These are phyloP conservation scores for Dicerorhinus sumatrensis DNA, from an alignment of 2,113 vertebrate species.

Conservation along the genomic window DNA sequence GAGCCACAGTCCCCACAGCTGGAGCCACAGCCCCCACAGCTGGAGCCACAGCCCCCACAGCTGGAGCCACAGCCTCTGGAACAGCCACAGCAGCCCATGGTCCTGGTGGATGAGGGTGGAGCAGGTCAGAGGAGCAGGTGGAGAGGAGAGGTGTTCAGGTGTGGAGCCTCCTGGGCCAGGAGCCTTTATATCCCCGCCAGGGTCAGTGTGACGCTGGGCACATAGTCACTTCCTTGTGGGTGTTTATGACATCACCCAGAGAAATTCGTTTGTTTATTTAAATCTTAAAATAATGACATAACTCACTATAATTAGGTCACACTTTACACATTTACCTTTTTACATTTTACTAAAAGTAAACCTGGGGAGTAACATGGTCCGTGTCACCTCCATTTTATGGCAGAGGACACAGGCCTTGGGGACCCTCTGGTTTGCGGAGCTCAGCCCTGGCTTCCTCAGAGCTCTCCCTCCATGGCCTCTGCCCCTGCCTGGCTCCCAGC, in stretches of 20 bases:
- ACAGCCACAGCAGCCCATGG: neutral
- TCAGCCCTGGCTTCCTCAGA: neutral
- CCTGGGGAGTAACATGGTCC: neutral
- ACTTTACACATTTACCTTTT: neutral
- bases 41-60: neutral
- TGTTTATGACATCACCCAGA: neutral
- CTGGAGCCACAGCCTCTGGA: neutral
- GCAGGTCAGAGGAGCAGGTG: neutral
- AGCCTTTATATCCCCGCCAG: neutral
- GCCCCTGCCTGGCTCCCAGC: neutral
- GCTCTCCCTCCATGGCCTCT: too few species aligned
- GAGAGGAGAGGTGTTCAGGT: neutral
- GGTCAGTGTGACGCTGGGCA: too few species aligned
- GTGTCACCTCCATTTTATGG: rapidly evolving
- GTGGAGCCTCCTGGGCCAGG: neutral
- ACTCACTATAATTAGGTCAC: neutral
- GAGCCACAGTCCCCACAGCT: neutral
- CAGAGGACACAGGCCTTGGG: neutral
- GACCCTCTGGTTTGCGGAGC: too few species aligned
- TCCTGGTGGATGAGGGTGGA: neutral
- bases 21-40: neutral
- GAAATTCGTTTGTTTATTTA: neutral
- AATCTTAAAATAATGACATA: neutral
- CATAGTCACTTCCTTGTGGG: neutral
- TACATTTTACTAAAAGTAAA: neutral